Evolutionary conservation across 1,140 invertebrate species (phyloP).

Genomic region (honey bee (Apis mellifera)): DNA sequence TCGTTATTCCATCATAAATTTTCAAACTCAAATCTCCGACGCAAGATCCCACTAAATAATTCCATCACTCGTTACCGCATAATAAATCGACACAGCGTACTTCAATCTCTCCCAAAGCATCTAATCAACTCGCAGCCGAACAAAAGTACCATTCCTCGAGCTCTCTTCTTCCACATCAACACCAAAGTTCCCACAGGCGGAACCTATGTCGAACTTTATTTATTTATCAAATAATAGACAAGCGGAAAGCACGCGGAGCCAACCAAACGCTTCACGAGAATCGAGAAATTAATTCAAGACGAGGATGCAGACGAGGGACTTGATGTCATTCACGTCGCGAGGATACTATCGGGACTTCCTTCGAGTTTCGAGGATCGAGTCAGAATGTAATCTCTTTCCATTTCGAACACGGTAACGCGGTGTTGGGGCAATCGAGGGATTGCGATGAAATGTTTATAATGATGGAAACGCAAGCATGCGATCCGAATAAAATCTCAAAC

Average conservation of each 20-base stretch:
- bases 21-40: too few relatives aligned
- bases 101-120: too few relatives aligned
- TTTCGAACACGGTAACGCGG: conserved; percentile 12
- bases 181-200: neutral
- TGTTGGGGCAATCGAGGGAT: conserved; percentile 14
- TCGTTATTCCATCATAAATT: too few relatives aligned
- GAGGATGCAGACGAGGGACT: neutral
- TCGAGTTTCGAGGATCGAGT: neutral
- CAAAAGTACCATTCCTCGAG: neutral
- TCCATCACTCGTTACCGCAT: neutral
- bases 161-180: neutral
- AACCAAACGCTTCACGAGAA: neutral
- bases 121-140: neutral
- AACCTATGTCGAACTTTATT: neutral
- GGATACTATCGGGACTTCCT: neutral
- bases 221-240: neutral
- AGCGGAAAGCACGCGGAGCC: neutral
- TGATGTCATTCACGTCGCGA: neutral
- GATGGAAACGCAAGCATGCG: conserved; percentile 52
- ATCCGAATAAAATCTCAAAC: conserved; percentile 67
- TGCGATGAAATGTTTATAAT: conserved; percentile 63
- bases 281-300: conserved; percentile 4
- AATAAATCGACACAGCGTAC: neutral
- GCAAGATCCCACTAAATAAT: too few relatives aligned
- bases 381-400: conserved; percentile 26